Conservation (phyloP, 2,113 vertebrate species). For the Etia nguti region DNA sequence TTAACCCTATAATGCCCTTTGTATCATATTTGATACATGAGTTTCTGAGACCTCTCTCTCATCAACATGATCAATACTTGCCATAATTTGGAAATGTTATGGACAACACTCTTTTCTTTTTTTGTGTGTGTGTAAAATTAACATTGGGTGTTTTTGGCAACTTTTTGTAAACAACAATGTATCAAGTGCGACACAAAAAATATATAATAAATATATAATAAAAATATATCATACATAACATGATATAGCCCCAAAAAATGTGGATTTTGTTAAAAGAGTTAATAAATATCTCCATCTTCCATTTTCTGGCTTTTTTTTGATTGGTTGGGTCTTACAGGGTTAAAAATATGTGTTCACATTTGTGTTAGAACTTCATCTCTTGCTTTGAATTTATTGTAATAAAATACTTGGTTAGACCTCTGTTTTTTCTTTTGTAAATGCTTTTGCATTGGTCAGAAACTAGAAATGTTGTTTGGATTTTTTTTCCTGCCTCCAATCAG, state of each 20-base stretch:
- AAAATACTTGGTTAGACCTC: background rate
- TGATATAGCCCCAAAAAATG: background rate
- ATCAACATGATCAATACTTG: background rate
- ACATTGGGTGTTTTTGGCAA: too few relatives aligned
- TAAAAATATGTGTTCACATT: background rate
- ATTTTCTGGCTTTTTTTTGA: too few relatives aligned
- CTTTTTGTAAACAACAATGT: background rate
- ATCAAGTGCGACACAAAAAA: background rate
- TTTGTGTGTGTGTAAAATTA: background rate
- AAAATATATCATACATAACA: background rate
- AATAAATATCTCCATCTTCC: background rate
- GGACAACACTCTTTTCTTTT: fast-evolving
- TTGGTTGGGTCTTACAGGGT: background rate
- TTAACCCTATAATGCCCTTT: background rate
- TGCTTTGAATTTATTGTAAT: background rate
- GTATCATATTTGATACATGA: background rate
- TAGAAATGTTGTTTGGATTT: background rate
- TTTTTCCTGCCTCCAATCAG: conserved; percentile 49
- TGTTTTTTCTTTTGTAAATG: background rate
- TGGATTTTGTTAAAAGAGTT: background rate
- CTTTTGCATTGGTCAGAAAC: background rate
- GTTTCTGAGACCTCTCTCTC: background rate
- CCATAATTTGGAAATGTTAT: background rate
- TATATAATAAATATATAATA: background rate
- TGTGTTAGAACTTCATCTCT: background rate